Evolutionary conservation across 2,797 vertebrate species (phyloP), one percentile per base, ranked within the genome.

Genomic region (Sebastes vulpes): DNA sequence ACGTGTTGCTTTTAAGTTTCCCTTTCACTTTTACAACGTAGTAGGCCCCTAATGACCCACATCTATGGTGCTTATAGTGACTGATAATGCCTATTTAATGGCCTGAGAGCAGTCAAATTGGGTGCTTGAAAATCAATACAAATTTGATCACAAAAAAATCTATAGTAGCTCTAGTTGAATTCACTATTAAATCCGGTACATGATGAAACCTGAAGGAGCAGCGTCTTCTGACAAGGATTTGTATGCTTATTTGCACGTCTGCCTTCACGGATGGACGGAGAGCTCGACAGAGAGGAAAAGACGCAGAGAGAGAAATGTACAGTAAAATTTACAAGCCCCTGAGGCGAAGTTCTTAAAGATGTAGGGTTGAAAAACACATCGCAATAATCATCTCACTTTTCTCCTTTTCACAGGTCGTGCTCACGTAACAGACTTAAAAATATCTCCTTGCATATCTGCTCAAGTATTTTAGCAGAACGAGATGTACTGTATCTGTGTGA

Each of bases 341-440:
- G 35, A 77, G 56, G 65, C 2, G 5, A 85, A 75, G 71, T 66
- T 70, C n/a, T 65, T 60, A 23, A 74, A 77, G 77, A 69, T 59
- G 50, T 21, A 46, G 23, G 46, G 14, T n/a, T 73, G 35, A 70
- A 79, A 88, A 79, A 54, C 28, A 54, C 48, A 59, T 38, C 0
- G 3, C 77, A 21, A 35, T 72, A 65, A 79, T 83, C 70, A 69
- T 79, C 65, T 71, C 72, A 81, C 68, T 77, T 65, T 72, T 68
- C 54, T 64, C 23, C 64, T 69, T 65, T 78, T 83, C 65, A 66
- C 79, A 79, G 63, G 65, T 60, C 77, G 60, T 56, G 61, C 77
- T 84, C 71, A 83, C 57, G 35, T 76, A 82, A 85, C 71, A 78
- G 42, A 70, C 23, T 76, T 73, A 84, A 85, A 89, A 86, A 87